phyloP scores from a whole-genome alignment of 1,140 invertebrate genomes.

The Cyrtorhinus lividipennis region DNA sequence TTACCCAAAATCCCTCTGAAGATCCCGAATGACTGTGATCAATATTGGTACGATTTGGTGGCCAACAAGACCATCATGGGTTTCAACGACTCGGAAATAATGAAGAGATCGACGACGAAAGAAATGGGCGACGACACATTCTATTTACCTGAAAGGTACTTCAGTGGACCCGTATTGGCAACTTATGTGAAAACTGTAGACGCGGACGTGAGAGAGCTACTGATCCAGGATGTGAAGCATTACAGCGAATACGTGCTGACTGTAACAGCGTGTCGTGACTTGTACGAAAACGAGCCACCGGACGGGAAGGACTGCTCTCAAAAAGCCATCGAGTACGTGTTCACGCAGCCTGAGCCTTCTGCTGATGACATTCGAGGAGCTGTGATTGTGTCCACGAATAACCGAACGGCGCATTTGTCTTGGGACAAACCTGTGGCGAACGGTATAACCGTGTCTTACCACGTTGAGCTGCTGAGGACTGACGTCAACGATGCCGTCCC shows the following conservation, averaged over 20 bases:
- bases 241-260: constrained; percentile 53
- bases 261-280: constrained; percentile 53
- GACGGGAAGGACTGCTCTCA: background rate
- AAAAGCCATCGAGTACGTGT: constrained; percentile 18
- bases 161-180: background rate
- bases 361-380: constrained; percentile 21
- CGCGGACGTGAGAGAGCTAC: background rate
- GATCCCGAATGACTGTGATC: constrained; percentile 2
- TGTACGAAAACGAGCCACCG: constrained; percentile 26
- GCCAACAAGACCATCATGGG: background rate
- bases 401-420: constrained; percentile 21
- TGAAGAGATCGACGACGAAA: background rate
- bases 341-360: constrained; percentile 19
- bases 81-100: background rate
- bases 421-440: constrained; percentile 54
- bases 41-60: background rate
- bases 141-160: background rate
- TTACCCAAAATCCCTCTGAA: background rate
- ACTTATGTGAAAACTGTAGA: background rate
- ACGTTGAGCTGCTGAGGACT: constrained; percentile 38
- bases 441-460: constrained; percentile 66
- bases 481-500: constrained; percentile 16
- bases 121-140: background rate
- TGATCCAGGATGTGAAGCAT: constrained; percentile 46
- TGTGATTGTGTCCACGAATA: constrained; percentile 10